phyloP scores from a whole-genome alignment of 2,888 invertebrate species.

The Ormyrus labotus region DNA sequence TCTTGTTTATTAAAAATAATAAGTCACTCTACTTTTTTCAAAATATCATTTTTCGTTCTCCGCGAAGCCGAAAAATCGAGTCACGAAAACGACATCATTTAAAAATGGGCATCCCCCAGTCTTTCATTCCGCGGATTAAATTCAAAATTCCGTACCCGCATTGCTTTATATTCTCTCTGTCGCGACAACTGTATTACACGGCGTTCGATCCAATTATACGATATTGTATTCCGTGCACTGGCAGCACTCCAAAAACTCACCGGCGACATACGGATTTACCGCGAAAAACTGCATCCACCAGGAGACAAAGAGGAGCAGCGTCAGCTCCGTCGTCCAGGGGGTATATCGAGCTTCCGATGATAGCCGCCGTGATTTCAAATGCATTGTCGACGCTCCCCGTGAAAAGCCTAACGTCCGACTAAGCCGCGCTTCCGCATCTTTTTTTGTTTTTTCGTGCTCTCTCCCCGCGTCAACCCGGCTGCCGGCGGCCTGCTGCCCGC shows the following conservation, averaged over 20 bases:
- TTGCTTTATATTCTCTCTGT: background rate
- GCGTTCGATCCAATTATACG: conserved; percentile 4
- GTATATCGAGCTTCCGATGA: conserved; percentile 10
- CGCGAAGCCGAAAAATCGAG: too few relatives aligned
- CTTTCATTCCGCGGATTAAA: background rate
- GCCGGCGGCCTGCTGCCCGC: too few relatives aligned
- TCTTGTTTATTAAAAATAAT: too few relatives aligned
- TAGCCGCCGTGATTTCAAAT: conserved; percentile 43
- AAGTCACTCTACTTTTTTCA: too few relatives aligned
- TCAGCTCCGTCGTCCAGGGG: background rate
- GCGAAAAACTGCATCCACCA: conserved; percentile 39
- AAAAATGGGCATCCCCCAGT: background rate
- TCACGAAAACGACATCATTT: too few relatives aligned
- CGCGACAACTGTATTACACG: background rate
- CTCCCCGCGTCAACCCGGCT: background rate
- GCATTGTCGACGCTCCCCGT: conserved; percentile 43
- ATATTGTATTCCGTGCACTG: background rate
- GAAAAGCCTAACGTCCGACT: conserved; percentile 16
- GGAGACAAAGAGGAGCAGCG: conserved; percentile 18
- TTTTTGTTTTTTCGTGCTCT: background rate
- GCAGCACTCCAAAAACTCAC: conserved; percentile 45
- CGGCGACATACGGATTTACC: conserved; percentile 50
- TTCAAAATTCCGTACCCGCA: conserved; percentile 16
- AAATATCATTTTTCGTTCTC: too few relatives aligned
- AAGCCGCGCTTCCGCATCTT: background rate